Evolutionary conservation across 2,797 vertebrate genomes (phyloP), one percentile per base, ranked within the genome.

Genomic region (Sebastes melanostomus): DNA sequence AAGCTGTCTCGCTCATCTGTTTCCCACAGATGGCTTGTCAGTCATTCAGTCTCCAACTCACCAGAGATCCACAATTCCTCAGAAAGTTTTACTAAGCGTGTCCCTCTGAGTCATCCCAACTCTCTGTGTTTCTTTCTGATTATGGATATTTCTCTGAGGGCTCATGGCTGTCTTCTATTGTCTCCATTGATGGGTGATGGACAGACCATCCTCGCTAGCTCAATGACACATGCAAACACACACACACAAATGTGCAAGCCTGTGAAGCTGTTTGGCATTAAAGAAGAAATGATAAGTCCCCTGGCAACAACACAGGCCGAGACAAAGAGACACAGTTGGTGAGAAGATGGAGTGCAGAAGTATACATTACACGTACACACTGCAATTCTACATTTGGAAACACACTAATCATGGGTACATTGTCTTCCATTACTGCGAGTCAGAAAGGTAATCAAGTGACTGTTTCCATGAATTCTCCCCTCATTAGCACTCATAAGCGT

Each of bases 11-110:
- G 38, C 84, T 92, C 90, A 78, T 91, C 88, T 90, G 90, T 92
- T 87, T 93, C 71, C 82, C 88, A 81, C 91, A 90, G 89, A 92
- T 93, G 90, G 92, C 91, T 82, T 90, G 89, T 91, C 91, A 88
- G 63, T 92, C 88, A 82, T n/a, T 65, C 56, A 66, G 72, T 78
- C 80, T 80, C 58, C 68, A 81, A 75, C 72, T 81, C 88, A 83
- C 72, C 66, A 80, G 84, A 87, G 86, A 88, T 65, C 80, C 85
- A 79, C 74, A 86, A 89, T 65, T 90, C 83, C 82, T 85, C 83
- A 8, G 27, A 89, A 92, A 90, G 77, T 89, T 91, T 77, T 74
- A 27, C 77, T 72, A 42, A 86, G 77, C 52, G 27, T 63, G 72
- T 85, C 78, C 62, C 66, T 84, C 76, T 89, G 88, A 88, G 84